Conservation (phyloP, 2,888 invertebrate genomes). For the Augochlorella aurata region DNA sequence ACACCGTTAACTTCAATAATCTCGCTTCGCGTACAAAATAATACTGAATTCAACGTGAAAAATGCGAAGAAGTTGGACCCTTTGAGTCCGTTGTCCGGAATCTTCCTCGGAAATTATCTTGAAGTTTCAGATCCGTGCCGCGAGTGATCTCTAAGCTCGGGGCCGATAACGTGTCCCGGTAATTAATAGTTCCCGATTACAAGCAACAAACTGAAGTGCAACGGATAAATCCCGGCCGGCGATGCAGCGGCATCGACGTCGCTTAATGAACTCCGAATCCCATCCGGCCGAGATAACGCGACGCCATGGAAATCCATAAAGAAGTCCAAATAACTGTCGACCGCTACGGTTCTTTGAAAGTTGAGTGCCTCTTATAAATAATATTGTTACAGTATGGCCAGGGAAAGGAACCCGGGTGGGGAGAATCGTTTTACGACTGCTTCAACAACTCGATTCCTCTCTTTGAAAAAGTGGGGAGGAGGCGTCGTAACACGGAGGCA, state of each 20-base stretch:
- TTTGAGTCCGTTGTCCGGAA: no score
- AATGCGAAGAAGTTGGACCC: no score
- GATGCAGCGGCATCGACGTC: background rate
- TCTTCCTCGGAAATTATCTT: no score
- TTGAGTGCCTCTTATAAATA: constrained; percentile 22
- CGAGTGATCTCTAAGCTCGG: background rate
- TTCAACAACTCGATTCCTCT: constrained; percentile 23
- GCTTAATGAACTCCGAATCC: constrained; percentile 25
- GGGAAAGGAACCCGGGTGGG: no score
- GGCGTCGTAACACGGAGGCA: constrained; percentile 17
- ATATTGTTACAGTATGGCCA: constrained; percentile 5
- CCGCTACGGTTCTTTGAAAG: constrained; percentile 19
- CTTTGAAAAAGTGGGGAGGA: background rate
- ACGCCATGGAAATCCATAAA: background rate
- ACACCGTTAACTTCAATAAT: no score
- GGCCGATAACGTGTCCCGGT: background rate
- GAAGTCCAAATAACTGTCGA: background rate
- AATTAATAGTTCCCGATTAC: constrained; percentile 1
- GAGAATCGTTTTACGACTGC: constrained; percentile 19
- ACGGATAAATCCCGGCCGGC: background rate
- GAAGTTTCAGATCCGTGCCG: background rate
- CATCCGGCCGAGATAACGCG: background rate
- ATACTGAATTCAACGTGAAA: no score
- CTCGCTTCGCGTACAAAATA: no score
- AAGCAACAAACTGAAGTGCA: background rate